These are phyloP conservation scores for Agraylea sexmaculata DNA, from an alignment of 1,140 invertebrate genomes.

Conservation along the genomic window DNA sequence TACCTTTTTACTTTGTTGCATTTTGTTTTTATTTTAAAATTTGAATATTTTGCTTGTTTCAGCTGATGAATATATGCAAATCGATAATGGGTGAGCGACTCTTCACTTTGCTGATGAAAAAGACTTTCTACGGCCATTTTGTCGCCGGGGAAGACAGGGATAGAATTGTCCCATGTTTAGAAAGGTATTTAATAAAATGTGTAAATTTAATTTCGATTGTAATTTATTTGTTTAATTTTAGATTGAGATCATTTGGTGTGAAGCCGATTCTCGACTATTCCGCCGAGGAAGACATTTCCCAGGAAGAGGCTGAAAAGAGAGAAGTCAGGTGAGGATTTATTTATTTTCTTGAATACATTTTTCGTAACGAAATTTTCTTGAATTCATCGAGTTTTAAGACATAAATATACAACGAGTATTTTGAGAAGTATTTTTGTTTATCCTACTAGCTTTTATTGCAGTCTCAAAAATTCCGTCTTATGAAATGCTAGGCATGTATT, in stretches of 20 bases:
- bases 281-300: constrained; percentile 92
- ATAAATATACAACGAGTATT: no score
- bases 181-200: constrained; percentile 46
- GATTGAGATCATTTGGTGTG: constrained; percentile 87
- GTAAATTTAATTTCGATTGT: neutral
- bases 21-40: constrained; percentile 22
- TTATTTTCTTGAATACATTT: no score
- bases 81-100: constrained; percentile 72
- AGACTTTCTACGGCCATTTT: constrained; percentile 97
- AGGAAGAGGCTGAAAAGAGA: constrained; percentile 76
- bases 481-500: no score
- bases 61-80: constrained; percentile 82
- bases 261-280: constrained; percentile 98
- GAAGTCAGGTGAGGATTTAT: constrained; percentile 77
- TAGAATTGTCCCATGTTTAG: constrained; percentile 72
- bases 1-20: neutral
- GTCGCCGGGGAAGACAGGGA: constrained; percentile 89
- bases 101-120: constrained; percentile 83
- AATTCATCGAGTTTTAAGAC: no score
- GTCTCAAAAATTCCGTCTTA: no score
- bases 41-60: constrained; percentile 39
- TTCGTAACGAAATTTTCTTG: no score
- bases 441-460: no score
- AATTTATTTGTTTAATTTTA: constrained; percentile 22
- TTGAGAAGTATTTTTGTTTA: no score